Evolutionary conservation across 2,888 invertebrate species (phyloP), one percentile per base, ranked within the genome.

Genomic region (Agonopterix alstromeriana): DNA sequence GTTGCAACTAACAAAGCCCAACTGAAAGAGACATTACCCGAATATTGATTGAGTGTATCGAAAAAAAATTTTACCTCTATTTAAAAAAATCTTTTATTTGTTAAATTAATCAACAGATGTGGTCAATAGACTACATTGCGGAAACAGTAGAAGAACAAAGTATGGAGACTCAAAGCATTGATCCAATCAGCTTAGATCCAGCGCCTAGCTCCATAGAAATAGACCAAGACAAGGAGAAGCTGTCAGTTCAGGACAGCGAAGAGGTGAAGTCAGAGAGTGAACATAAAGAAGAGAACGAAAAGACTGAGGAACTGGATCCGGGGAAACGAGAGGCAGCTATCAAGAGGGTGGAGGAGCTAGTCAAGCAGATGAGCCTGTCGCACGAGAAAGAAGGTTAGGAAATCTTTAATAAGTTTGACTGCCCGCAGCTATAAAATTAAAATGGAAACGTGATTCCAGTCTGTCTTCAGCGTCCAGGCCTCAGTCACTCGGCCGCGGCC

Each of bases 91-190:
- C 5, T 27, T 5, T 27, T 27, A 5, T 27, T 27, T 27, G n/a
- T 27, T 27, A 5, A 1, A 27, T 27, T 27, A 5, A 27, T 27
- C n/a, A n/a, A 38, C 71, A 97, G 96, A 98, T 98, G 98, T 98
- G 98, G 98, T 97, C 97, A 8, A 92, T 98, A 70, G 97, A 98
- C 77, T 97, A 97, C 75, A 93, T 97, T 44, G 66, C 87, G 55
- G 80, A 82, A 58, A 68, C 77, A 53, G 85, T 90, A 51, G 85
- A 90, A 3, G 82, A 77, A 40, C 89, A 87, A 36, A 91, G 89
- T 42, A 70, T 76, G 48, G 88, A 90, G 42, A 82, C 61, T 4
- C 47, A 50, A 11, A 48, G 42, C 42, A 82, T 11, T 2, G 49
- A 50, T 14, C 41, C 46, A 0, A 59, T 58, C 1, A 79, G 73